Percentiles rank a stretch among this genome's conserved stretches.
These are phyloP conservation scores for Crotalus helleri DNA, from an alignment of 2,113 vertebrate genomes.

Conservation along the genomic window DNA sequence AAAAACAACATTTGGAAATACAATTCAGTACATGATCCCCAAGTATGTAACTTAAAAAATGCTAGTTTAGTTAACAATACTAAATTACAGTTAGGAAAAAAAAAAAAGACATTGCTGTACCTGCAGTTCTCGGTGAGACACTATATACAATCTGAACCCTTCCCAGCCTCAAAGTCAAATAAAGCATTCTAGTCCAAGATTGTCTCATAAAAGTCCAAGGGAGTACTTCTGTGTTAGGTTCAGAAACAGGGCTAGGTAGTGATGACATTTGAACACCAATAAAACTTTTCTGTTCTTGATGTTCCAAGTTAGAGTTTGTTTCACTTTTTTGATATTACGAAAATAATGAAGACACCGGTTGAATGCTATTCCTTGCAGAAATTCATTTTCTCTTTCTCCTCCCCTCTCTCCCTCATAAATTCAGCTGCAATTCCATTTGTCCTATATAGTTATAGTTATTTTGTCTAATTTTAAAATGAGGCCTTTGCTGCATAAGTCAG, in stretches of 20 bases:
- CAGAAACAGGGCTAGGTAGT: constrained; percentile 12
- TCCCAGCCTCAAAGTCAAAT: neutral
- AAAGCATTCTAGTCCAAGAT: neutral
- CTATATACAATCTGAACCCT: neutral
- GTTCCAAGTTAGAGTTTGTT: constrained; percentile 8
- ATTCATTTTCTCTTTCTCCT: neutral
- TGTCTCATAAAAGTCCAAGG: neutral
- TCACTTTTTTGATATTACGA: constrained; percentile 9
- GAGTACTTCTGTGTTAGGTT: neutral
- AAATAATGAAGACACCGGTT: constrained; percentile 12
- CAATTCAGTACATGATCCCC: neutral
- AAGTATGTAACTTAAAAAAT: neutral
- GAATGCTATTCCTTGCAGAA: constrained; percentile 1
- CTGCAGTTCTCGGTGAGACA: constrained; percentile 13
- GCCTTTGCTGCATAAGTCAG: neutral
- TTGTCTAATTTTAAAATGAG: neutral
- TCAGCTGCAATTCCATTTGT: neutral
- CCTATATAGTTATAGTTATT: neutral
- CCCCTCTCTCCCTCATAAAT: neutral
- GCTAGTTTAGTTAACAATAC: neutral
- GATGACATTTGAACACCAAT: constrained; percentile 23
- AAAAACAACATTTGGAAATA: neutral
- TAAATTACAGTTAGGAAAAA: constrained; percentile 15
- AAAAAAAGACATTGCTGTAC: constrained; percentile 12
- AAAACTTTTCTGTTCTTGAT: neutral